Evolutionary conservation across 2,113 vertebrate species (phyloP).

Genomic region (Lota lota): DNA sequence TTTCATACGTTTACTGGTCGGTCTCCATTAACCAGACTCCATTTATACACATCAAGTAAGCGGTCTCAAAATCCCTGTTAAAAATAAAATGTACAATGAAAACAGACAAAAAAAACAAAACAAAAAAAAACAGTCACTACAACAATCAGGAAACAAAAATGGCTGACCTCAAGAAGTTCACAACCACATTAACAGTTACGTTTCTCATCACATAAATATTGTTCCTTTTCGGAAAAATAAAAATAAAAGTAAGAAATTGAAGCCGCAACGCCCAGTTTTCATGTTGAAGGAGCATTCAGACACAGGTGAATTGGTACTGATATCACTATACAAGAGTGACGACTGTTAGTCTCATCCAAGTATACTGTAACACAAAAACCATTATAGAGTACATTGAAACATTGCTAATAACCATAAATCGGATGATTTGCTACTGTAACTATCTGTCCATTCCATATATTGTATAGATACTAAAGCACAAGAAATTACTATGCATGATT

Average conservation of each 20-base stretch:
- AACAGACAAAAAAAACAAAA: constrained; percentile 32
- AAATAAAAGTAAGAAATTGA: constrained; percentile 31
- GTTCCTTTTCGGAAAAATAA: constrained; percentile 49
- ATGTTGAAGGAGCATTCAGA: constrained; percentile 53
- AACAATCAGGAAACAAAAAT: constrained; percentile 64
- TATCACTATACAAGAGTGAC: constrained; percentile 74
- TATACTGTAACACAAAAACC: constrained; percentile 79
- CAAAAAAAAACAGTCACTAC: constrained; percentile 68
- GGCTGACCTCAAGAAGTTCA: constrained; percentile 74
- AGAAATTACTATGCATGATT: constrained; percentile 73
- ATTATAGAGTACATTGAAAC: constrained; percentile 80
- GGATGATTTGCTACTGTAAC: constrained; percentile 80
- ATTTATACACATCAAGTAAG: constrained; percentile 69
- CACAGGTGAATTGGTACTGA: constrained; percentile 74
- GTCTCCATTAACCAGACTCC: constrained; percentile 60
- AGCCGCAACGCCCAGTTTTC: constrained; percentile 53
- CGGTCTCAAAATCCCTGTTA: constrained; percentile 67
- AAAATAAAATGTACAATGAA: constrained; percentile 60
- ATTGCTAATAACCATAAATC: constrained; percentile 77
- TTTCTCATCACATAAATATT: constrained; percentile 72
- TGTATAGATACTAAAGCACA: constrained; percentile 80
- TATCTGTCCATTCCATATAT: constrained; percentile 82
- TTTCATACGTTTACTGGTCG: constrained; percentile 44
- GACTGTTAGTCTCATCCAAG: constrained; percentile 73
- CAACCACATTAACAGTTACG: constrained; percentile 77